Evolutionary conservation across 1,140 invertebrate species (phyloP), one percentile per base, ranked within the genome.

Genomic region (Babylonia areolata): DNA sequence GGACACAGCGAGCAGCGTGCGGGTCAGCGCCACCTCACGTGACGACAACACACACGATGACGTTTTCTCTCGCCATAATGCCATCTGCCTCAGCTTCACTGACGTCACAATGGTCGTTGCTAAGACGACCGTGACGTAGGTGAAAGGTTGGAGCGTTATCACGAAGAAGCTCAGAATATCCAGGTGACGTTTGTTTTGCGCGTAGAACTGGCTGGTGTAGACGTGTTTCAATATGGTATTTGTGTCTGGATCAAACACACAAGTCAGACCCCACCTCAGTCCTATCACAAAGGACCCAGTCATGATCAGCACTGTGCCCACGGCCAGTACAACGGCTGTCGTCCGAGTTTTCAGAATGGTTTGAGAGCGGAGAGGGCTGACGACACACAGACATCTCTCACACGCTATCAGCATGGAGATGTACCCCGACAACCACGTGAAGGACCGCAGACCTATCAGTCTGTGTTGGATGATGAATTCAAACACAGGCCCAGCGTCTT

Each of bases 351-450:
- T 15, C 37, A 79, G 11, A n/a, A 79, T 28, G 28, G 31, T 79
- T 9, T 79, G 77, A 15, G 77, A 39, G 5, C 39, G 31, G 77
- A 79, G 40, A 28, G 77, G 77, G 28, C 77, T 79, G 39, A 79
- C 77, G 23, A 79, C 77, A n/a, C 77, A 79, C 37, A 79, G 28
- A 6, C 77, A 79, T 31, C 77, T 39, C 39, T 46, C 77, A 42
- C 0, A 42, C 15, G 77, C 77, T 2, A 79, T 20, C 37, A 79
- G 3, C 35, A 42, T 79, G 31, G 77, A 40, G 12, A 79, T 15
- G 39, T 42, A 79, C 12, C 77, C 77, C 11, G 77, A 79, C 12
- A 46, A 9, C 35, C 39, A 79, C 28, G 17, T 28, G n/a, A 79
- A 79, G 39, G 17, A 17, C 15, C 12, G 40, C 33, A 78, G 37